These are phyloP conservation scores for Tipula helvola DNA, from an alignment of 2,888 invertebrate genomes.

Conservation along the genomic window DNA sequence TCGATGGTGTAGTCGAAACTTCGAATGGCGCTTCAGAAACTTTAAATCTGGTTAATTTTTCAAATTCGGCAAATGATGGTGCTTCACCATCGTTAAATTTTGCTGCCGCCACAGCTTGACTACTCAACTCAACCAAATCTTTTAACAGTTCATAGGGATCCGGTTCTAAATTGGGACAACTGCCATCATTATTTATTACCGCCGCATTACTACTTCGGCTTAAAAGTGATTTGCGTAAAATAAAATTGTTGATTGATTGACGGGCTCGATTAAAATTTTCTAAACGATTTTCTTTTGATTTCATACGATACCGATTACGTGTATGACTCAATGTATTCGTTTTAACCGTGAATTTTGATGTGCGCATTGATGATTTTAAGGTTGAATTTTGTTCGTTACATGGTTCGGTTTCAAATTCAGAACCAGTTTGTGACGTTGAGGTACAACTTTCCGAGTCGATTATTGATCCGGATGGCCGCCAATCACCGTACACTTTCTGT, in stretches of 20 bases:
- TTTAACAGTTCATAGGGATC: not conserved
- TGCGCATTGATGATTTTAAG: not conserved
- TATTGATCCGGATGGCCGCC: not conserved
- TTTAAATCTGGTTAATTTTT: conserved; percentile 23
- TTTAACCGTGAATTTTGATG: not conserved
- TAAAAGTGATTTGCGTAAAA: conserved; percentile 14
- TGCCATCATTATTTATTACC: not conserved
- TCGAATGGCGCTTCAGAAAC: conserved; percentile 27
- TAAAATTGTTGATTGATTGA: not conserved
- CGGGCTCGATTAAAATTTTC: conserved; percentile 1
- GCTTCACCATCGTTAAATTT: not conserved
- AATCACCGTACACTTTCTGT: not conserved
- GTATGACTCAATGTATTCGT: not conserved
- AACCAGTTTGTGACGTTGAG: not conserved
- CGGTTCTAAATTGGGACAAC: not conserved
- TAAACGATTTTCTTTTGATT: not conserved
- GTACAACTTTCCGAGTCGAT: not conserved
- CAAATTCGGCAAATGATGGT: conserved; percentile 19
- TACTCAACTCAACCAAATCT: not conserved
- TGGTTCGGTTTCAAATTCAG: not conserved
- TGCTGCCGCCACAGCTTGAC: not conserved
- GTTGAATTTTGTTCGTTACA: not conserved
- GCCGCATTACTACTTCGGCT: not conserved
- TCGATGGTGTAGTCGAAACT: too few relatives aligned
- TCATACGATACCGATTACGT: not conserved